phyloP scores from a whole-genome alignment of 2,113 vertebrate genomes.

The Gobius niger region DNA sequence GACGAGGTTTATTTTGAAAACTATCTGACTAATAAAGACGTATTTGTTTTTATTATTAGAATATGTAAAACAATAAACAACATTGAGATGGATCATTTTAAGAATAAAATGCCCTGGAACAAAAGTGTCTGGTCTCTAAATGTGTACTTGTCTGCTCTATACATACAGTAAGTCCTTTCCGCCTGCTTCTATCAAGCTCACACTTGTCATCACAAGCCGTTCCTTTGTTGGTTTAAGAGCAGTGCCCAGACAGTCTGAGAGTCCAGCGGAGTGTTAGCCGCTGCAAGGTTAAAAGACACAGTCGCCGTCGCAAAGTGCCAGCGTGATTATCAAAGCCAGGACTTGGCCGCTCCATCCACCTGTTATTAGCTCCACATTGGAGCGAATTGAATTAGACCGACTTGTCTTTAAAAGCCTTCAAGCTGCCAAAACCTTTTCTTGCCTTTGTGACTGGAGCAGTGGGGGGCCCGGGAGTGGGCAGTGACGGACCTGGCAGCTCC shows the following conservation, averaged over 20 bases:
- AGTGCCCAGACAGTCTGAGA: background rate
- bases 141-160: no score
- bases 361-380: slow-evolving; percentile 57
- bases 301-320: slow-evolving; percentile 33
- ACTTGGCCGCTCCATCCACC: slow-evolving; percentile 23
- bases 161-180: no score
- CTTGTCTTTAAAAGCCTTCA: slow-evolving; percentile 57
- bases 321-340: slow-evolving; percentile 35
- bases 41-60: no score
- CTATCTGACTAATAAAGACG: no score
- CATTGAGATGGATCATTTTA: no score
- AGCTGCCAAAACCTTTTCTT: slow-evolving; percentile 53
- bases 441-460: slow-evolving; percentile 44
- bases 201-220: background rate
- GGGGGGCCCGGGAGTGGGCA: slow-evolving; percentile 53
- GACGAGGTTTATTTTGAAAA: no score
- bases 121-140: no score
- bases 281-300: slow-evolving; percentile 35
- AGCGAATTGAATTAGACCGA: slow-evolving; percentile 57
- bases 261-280: slow-evolving; percentile 3
- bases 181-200: no score
- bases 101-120: no score
- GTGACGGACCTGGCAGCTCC: slow-evolving; percentile 59
- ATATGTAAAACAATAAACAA: no score
- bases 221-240: background rate